Evolutionary conservation across 2,888 invertebrate genomes (phyloP).

Genomic region (Leucozona laternaria): DNA sequence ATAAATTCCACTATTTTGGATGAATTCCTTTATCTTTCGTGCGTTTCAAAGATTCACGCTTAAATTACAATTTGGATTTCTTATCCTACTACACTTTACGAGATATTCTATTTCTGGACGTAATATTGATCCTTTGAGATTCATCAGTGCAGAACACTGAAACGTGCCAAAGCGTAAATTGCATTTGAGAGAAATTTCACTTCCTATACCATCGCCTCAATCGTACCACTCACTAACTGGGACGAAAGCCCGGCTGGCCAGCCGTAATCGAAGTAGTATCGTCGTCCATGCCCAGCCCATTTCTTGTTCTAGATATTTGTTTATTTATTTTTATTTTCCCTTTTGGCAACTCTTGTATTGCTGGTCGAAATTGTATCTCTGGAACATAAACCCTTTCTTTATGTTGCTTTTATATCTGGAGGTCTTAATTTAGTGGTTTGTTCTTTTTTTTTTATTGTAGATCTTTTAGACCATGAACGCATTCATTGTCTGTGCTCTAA

Average conservation of each 20-base stretch:
- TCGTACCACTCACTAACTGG: background rate
- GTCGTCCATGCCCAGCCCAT: constrained; percentile 9
- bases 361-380: constrained; percentile 5
- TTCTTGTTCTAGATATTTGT: constrained; percentile 49
- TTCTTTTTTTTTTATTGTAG: constrained; percentile 39
- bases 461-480: constrained; percentile 67
- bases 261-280: background rate
- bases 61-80: constrained; percentile 43
- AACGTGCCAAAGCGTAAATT: constrained; percentile 73
- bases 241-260: background rate
- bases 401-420: constrained; percentile 15
- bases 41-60: constrained; percentile 39
- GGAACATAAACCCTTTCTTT: constrained; percentile 21
- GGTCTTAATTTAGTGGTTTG: constrained; percentile 62
- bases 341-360: background rate
- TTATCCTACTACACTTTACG: background rate
- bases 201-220: background rate
- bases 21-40: constrained; percentile 13
- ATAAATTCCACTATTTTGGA: constrained; percentile 17
- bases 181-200: constrained; percentile 52
- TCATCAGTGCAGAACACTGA: constrained; percentile 60
- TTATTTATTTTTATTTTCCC: constrained; percentile 27
- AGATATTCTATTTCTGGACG: constrained; percentile 21
- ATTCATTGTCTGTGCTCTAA: constrained; percentile 17
- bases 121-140: constrained; percentile 56